A percentile compares a stretch with the other conserved stretches of the same genome.
Conservation (phyloP, 1,140 invertebrate species). For the Papilio polytes region DNA sequence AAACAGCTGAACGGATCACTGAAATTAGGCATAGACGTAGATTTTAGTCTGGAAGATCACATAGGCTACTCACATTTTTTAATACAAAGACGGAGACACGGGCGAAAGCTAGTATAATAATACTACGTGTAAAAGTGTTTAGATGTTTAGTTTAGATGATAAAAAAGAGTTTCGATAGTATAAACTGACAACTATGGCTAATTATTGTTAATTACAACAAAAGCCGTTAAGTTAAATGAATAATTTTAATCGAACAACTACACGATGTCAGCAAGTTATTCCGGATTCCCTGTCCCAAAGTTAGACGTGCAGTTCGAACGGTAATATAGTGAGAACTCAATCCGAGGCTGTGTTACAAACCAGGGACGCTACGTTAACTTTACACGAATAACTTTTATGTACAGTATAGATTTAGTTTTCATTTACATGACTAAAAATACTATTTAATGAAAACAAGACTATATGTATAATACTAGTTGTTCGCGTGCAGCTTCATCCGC, state of each 20-base stretch:
- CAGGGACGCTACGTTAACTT: neutral
- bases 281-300: constrained; percentile 6
- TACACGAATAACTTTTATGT: neutral
- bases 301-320: constrained; percentile 31
- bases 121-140: no score
- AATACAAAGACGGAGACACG: no score
- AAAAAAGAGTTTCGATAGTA: no score
- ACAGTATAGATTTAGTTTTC: neutral
- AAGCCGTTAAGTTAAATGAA: neutral
- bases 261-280: constrained; percentile 17
- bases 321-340: constrained; percentile 21
- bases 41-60: no score
- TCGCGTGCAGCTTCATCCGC: no score
- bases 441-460: no score
- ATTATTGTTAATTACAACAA: neutral
- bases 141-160: no score
- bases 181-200: no score
- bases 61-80: no score
- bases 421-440: neutral
- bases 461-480: no score
- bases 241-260: neutral
- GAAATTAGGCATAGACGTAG: no score
- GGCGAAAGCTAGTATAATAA: neutral
- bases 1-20: no score
- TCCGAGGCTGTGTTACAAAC: constrained; percentile 10